These are phyloP conservation scores for Dioctria rufipes DNA, from an alignment of 2,888 invertebrate species.

Conservation along the genomic window DNA sequence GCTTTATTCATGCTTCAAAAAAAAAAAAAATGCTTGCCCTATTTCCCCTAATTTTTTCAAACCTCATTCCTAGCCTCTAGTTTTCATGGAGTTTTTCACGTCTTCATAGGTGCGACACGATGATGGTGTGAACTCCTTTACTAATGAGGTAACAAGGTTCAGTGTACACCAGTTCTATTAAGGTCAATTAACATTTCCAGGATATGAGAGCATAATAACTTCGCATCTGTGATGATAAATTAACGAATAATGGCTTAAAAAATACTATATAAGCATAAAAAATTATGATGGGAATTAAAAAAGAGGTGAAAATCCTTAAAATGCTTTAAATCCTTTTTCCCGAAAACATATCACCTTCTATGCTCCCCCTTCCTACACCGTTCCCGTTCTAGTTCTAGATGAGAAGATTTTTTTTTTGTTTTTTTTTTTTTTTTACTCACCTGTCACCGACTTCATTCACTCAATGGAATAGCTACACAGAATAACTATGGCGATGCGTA, in stretches of 20 bases:
- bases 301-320: too few relatives aligned
- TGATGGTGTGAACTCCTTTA: background rate
- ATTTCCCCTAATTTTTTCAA: background rate
- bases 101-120: background rate
- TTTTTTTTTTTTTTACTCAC: background rate
- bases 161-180: background rate
- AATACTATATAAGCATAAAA: background rate
- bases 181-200: background rate
- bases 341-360: background rate
- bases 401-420: too few relatives aligned
- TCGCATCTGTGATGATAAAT: too few relatives aligned
- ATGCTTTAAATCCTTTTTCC: background rate
- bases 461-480: constrained; percentile 38
- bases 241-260: too few relatives aligned
- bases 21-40: background rate
- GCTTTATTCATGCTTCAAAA: background rate
- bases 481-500: constrained; percentile 22
- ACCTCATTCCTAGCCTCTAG: background rate
- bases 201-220: too few relatives aligned
- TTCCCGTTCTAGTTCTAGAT: too few relatives aligned
- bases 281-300: background rate
- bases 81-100: background rate
- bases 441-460: constrained; percentile 41
- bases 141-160: constrained; percentile 1
- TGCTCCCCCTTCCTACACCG: background rate